Evolutionary conservation across 2,797 vertebrate genomes (phyloP).

Genomic region (Phrynocephalus vlangalii): DNA sequence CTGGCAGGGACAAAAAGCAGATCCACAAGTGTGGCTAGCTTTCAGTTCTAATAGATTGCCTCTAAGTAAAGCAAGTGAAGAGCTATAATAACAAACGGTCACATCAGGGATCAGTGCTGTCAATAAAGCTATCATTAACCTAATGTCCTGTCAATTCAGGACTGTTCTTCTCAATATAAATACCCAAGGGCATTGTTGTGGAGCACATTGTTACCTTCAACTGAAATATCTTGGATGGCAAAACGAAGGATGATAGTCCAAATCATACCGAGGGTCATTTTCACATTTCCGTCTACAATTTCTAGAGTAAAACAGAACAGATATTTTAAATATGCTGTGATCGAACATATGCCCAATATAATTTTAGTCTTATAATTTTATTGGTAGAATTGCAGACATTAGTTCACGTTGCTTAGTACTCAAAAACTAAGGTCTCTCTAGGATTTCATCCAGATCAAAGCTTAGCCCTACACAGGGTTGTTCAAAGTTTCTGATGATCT

Average conservation of each 20-base stretch:
- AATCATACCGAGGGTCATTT: constrained; percentile 99
- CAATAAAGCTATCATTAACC: constrained; percentile 7
- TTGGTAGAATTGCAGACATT: neutral
- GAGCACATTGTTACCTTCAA: constrained; percentile 88
- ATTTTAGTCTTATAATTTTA: neutral
- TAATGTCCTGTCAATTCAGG: neutral
- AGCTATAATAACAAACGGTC: neutral
- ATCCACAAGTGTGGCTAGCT: neutral
- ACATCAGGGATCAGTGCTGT: neutral
- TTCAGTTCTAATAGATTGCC: neutral
- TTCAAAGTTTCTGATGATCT: too few species aligned
- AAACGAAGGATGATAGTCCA: constrained; percentile 99
- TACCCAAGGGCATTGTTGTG: neutral
- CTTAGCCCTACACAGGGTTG: too few species aligned
- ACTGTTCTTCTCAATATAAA: neutral
- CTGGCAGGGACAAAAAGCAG: neutral
- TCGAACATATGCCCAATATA: neutral
- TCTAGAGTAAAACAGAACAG: constrained; percentile 76
- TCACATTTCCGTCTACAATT: constrained; percentile 97
- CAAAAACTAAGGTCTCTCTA: too few species aligned
- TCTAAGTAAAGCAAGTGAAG: neutral
- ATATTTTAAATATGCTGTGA: neutral
- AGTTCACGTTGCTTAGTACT: too few species aligned
- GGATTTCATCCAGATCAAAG: too few species aligned
- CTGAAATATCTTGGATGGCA: constrained; percentile 97